Evolutionary conservation across 2,888 invertebrate genomes (phyloP).

Genomic region (Fragum whitleyi): DNA sequence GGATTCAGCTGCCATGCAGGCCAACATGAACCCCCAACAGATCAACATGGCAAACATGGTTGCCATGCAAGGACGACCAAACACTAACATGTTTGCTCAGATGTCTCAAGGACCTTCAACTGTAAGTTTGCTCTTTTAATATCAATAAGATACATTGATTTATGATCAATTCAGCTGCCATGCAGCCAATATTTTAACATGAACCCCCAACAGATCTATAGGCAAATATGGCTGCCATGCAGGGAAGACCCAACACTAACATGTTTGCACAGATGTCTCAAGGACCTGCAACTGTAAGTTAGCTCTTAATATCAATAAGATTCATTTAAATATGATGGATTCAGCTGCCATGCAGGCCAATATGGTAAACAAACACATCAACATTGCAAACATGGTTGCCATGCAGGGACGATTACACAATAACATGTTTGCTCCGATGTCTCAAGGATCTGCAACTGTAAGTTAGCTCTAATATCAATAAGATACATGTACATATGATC

Average conservation of each 20-base stretch:
- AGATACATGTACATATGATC: too few relatives aligned
- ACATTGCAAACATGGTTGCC: constrained; percentile 74
- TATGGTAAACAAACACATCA: constrained; percentile 69
- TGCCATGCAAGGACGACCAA: constrained; percentile 72
- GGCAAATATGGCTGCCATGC: constrained; percentile 75
- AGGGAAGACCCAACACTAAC: constrained; percentile 68
- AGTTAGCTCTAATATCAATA: too few relatives aligned
- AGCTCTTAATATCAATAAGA: too few relatives aligned
- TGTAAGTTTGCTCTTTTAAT: too few relatives aligned
- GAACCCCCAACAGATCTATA: constrained; percentile 70
- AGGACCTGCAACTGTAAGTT: constrained; percentile 47
- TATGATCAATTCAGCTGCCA: too few relatives aligned
- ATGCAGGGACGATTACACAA: constrained; percentile 69
- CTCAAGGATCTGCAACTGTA: too few relatives aligned
- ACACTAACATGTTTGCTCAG: constrained; percentile 62
- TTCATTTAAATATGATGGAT: constrained; percentile 32
- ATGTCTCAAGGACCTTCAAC: too few relatives aligned
- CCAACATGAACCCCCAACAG: constrained; percentile 69
- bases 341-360: constrained; percentile 78
- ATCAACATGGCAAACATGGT: constrained; percentile 74
- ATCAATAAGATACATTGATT: too few relatives aligned
- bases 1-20: constrained; percentile 77
- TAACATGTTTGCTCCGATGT: too few relatives aligned
- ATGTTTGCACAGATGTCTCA: constrained; percentile 63
- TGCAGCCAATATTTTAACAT: constrained; percentile 74